A percentile compares a stretch with the other conserved stretches of the same genome.
Conservation (phyloP, 2,888 invertebrate species). For the Thymelicus lineola region DNA sequence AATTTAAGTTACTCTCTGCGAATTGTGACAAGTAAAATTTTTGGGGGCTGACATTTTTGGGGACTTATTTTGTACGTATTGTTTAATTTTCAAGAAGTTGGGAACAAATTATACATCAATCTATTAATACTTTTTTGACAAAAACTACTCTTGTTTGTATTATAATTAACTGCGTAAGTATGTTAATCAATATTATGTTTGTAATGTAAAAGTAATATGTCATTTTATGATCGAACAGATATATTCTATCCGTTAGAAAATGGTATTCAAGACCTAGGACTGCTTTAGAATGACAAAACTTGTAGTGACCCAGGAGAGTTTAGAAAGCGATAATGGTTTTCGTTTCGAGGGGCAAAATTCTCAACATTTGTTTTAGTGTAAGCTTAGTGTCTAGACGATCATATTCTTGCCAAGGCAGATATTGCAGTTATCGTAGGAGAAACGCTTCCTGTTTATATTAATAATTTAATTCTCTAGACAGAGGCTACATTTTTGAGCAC, state of each 20-base stretch:
- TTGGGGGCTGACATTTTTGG: no score
- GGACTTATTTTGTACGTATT: no score
- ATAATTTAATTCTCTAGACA: no score
- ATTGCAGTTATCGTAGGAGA: background rate
- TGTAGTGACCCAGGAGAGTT: slow-evolving; percentile 3
- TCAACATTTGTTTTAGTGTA: slow-evolving; percentile 8
- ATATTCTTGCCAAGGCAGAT: slow-evolving; percentile 1
- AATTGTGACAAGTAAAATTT: no score
- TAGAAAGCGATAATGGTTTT: slow-evolving; percentile 12
- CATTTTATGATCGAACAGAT: background rate
- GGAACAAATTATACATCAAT: no score
- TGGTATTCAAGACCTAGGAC: background rate
- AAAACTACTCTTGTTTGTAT: no score
- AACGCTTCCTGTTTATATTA: background rate
- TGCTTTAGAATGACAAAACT: slow-evolving; percentile 10
- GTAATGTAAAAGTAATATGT: background rate
- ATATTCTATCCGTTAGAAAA: background rate
- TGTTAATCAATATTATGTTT: background rate
- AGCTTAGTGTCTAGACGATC: slow-evolving; percentile 6
- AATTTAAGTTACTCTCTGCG: no score
- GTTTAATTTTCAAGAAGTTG: no score
- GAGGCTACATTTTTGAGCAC: no score
- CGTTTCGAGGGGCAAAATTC: background rate
- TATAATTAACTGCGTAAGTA: background rate
- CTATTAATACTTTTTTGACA: no score